These are phyloP conservation scores for Pogonophryne albipinna DNA, from an alignment of 2,797 vertebrate species.

Conservation along the genomic window DNA sequence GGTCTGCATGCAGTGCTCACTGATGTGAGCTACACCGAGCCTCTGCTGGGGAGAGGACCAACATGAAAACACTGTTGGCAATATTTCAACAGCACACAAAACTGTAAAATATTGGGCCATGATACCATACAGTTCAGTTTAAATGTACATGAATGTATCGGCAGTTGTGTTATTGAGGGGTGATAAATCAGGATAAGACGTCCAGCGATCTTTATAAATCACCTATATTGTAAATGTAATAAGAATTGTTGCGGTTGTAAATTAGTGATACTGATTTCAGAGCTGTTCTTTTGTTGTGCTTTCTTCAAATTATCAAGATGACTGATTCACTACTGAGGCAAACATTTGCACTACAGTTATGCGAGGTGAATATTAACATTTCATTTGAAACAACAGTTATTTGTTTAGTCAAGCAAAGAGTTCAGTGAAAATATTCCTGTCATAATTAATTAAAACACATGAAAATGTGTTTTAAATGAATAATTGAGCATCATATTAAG, in stretches of 20 bases:
- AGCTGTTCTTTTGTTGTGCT: conserved; percentile 40
- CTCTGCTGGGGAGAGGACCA: conserved; percentile 53
- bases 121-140: conserved; percentile 20
- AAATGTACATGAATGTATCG: conserved; percentile 29
- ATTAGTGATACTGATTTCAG: conserved; percentile 25
- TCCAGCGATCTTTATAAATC: conserved; percentile 10
- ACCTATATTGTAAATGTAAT: conserved; percentile 27
- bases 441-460: conserved; percentile 29
- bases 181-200: conserved; percentile 6
- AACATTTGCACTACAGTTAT: conserved; percentile 51
- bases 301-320: conserved; percentile 34
- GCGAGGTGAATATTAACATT: conserved; percentile 38
- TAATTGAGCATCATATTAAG: conserved; percentile 30
- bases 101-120: conserved; percentile 42
- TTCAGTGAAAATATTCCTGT: conserved; percentile 29
- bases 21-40: conserved; percentile 69
- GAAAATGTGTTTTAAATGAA: conserved; percentile 22
- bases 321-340: conserved; percentile 27
- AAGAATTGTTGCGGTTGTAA: conserved; percentile 13
- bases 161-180: conserved; percentile 15
- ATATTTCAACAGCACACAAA: conserved; percentile 42
- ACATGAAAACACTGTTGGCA: conserved; percentile 57
- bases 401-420: conserved; percentile 49
- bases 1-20: conserved; percentile 73
- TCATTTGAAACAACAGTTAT: conserved; percentile 45